phyloP scores from a whole-genome alignment of 2,888 invertebrate genomes.

The Junonia oenone region DNA sequence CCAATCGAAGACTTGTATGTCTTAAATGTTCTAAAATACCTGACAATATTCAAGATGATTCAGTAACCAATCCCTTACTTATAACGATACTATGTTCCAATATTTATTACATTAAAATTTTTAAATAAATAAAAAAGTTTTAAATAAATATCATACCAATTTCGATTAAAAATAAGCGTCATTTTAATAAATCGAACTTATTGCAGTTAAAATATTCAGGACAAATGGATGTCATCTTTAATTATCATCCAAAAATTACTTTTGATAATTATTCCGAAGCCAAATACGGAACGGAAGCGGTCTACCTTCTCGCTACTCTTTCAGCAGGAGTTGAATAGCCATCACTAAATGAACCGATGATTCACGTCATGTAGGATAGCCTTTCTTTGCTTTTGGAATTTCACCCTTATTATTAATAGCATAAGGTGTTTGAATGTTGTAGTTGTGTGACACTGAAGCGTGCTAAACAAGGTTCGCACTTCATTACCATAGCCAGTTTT shows the following conservation, averaged over 20 bases:
- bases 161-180: no score
- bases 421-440: background rate
- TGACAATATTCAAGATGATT: no score
- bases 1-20: no score
- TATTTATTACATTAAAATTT: no score
- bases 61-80: no score
- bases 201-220: background rate
- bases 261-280: background rate
- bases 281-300: slow-evolving; percentile 10
- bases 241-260: background rate
- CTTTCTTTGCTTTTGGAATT: background rate
- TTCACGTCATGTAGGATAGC: slow-evolving; percentile 12
- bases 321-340: slow-evolving; percentile 20
- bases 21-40: no score
- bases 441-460: background rate
- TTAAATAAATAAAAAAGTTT: no score
- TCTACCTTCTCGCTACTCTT: slow-evolving; percentile 10
- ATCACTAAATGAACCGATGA: slow-evolving; percentile 20
- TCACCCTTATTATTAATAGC: background rate
- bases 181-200: background rate
- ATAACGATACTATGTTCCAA: no score
- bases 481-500: slow-evolving; percentile 23
- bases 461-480: slow-evolving; percentile 1
- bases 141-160: no score
- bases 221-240: no score